These are phyloP conservation scores for Candidula unifasciata DNA, from an alignment of 2,888 invertebrate genomes.

Conservation along the genomic window DNA sequence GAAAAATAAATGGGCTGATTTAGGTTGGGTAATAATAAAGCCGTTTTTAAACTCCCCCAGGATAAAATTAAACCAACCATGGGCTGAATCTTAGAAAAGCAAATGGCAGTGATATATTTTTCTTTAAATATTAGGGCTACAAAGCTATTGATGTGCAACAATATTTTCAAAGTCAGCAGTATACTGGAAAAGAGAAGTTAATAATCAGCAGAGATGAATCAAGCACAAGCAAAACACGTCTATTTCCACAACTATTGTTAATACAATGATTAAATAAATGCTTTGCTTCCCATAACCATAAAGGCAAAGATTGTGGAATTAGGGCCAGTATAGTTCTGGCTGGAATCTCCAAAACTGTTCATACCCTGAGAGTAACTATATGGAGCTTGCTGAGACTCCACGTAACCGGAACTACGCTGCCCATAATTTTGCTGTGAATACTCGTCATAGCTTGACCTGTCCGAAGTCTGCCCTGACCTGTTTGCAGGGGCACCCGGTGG, in stretches of 20 bases:
- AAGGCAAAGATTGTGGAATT: not conserved
- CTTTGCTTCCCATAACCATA: conserved; percentile 5
- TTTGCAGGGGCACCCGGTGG: conserved; percentile 25
- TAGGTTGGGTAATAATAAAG: too few relatives aligned
- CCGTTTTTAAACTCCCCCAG: too few relatives aligned
- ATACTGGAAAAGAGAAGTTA: too few relatives aligned
- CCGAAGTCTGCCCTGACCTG: not conserved
- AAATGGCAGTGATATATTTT: not conserved
- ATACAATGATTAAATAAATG: not conserved
- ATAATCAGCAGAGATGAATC: not conserved
- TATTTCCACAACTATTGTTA: conserved; percentile 14
- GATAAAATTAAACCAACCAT: too few relatives aligned
- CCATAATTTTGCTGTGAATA: not conserved
- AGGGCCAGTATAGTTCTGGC: not conserved
- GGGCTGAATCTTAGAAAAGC: too few relatives aligned
- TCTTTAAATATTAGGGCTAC: not conserved
- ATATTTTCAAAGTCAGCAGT: too few relatives aligned
- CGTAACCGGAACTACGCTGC: conserved; percentile 30
- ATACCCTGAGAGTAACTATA: conserved; percentile 45
- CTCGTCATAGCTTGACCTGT: conserved; percentile 26
- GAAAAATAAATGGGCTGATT: too few relatives aligned
- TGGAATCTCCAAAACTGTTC: conserved; percentile 22
- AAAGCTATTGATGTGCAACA: not conserved
- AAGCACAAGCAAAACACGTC: not conserved
- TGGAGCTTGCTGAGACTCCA: conserved; percentile 36